A percentile compares a stretch with the other conserved stretches of the same genome.
Evolutionary conservation across 2,888 invertebrate genomes (phyloP).

Genomic region (Balanococcus diminutus): DNA sequence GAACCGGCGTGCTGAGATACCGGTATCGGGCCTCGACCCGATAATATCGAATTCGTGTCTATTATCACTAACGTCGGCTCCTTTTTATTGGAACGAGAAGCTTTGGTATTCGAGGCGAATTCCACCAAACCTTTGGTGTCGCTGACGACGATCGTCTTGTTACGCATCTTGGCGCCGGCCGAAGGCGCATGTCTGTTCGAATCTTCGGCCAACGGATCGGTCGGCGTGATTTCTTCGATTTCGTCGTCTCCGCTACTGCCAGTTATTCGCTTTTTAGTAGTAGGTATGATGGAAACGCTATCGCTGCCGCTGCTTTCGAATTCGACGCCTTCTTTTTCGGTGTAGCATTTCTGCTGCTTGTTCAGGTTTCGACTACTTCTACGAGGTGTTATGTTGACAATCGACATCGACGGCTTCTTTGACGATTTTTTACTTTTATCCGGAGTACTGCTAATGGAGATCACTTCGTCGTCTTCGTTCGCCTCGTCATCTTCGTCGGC

Average conservation of each 20-base stretch:
- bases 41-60: conserved; percentile 75
- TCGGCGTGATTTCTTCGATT: conserved; percentile 69
- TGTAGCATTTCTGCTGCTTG: conserved; percentile 66
- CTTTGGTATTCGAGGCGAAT: conserved; percentile 70
- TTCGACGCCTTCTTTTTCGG: conserved; percentile 61
- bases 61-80: conserved; percentile 79
- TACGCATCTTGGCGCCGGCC: conserved; percentile 60
- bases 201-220: conserved; percentile 67
- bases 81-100: conserved; percentile 67
- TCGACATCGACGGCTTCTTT: conserved; percentile 57
- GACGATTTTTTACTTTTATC: conserved; percentile 57
- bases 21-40: conserved; percentile 69
- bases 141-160: conserved; percentile 70
- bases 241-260: conserved; percentile 67
- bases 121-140: conserved; percentile 75
- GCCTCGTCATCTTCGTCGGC: conserved; percentile 60
- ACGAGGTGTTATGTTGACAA: conserved; percentile 63
- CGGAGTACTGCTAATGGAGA: conserved; percentile 60
- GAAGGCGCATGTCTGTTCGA: conserved; percentile 60
- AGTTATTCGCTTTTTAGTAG: conserved; percentile 63
- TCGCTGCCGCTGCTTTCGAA: conserved; percentile 56
- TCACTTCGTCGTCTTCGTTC: conserved; percentile 59
- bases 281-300: conserved; percentile 61
- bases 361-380: conserved; percentile 68
- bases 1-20: conserved; percentile 54